Conservation (phyloP, 2,888 invertebrate genomes). For the Notocelia uddmanniana region DNA sequence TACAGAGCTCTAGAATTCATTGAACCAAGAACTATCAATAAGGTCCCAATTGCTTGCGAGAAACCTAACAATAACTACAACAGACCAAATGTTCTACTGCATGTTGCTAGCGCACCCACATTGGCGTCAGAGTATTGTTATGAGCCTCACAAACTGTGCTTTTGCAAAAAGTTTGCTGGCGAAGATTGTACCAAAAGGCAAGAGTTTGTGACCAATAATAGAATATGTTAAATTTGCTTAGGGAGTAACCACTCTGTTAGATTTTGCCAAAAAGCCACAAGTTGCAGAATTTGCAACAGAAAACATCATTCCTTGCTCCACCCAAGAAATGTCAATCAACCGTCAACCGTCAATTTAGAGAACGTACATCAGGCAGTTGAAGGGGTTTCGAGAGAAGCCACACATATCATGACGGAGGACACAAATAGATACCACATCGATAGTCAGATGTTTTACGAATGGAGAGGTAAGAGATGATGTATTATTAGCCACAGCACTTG, state of each 20-base stretch:
- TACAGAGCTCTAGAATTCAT: conserved; percentile 5
- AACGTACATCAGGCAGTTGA: no score
- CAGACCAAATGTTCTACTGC: conserved; percentile 4
- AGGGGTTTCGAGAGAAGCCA: no score
- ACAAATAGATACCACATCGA: not conserved
- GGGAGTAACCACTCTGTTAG: no score
- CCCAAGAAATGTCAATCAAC: not conserved
- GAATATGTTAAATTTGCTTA: no score
- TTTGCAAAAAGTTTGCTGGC: no score
- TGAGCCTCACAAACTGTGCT: no score
- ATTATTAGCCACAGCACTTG: no score
- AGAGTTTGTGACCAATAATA: no score
- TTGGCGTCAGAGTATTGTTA: conserved; percentile 2
- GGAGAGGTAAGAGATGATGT: no score
- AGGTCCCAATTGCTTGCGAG: not conserved
- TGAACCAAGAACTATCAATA: not conserved
- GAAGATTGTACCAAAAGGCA: no score
- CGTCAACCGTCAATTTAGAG: not conserved
- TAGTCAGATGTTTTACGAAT: conserved; percentile 1
- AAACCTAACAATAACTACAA: not conserved
- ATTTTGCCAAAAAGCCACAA: conserved; percentile 1
- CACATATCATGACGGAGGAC: not conserved
- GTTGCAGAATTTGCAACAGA: conserved; percentile 4
- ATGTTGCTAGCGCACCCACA: not conserved
- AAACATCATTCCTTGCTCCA: conserved; percentile 4